phyloP scores from a whole-genome alignment of 2,888 invertebrate species.

The Trissolcus japonicus region DNA sequence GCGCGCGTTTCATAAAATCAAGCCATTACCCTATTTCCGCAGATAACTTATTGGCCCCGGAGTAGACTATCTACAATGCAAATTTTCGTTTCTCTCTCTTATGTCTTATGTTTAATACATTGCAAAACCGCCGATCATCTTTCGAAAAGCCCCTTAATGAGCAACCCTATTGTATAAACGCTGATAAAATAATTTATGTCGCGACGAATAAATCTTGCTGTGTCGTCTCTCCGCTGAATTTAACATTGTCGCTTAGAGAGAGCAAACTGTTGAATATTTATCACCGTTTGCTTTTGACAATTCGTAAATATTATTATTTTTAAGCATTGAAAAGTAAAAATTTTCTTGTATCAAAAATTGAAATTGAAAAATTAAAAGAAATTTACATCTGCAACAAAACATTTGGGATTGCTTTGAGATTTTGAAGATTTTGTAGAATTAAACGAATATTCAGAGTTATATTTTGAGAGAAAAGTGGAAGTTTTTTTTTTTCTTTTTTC shows the following conservation, averaged over 20 bases:
- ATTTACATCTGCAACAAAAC: not conserved
- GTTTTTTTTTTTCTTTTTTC: too few relatives aligned
- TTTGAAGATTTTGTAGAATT: not conserved
- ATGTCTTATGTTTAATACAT: slow-evolving; percentile 45
- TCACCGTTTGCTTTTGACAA: not conserved
- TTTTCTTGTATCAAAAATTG: not conserved
- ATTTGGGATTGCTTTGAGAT: not conserved
- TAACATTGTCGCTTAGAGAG: not conserved
- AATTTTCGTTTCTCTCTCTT: slow-evolving; percentile 17
- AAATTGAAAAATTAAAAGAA: not conserved
- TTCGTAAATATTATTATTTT: too few relatives aligned
- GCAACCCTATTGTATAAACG: slow-evolving; percentile 1
- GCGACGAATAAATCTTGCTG: slow-evolving; percentile 14
- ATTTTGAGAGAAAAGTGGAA: too few relatives aligned
- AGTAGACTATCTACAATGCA: slow-evolving; percentile 33
- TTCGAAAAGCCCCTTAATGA: slow-evolving; percentile 18
- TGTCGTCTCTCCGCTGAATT: not conserved
- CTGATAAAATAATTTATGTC: slow-evolving; percentile 23
- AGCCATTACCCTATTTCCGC: slow-evolving; percentile 44
- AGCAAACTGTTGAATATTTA: slow-evolving; percentile 17
- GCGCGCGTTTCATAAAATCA: slow-evolving; percentile 38
- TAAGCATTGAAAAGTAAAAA: not conserved
- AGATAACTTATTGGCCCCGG: slow-evolving; percentile 32
- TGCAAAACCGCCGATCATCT: slow-evolving; percentile 28
- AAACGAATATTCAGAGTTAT: not conserved